phyloP scores from a whole-genome alignment of 2,888 invertebrate genomes.

The Diogma glabrata region DNA sequence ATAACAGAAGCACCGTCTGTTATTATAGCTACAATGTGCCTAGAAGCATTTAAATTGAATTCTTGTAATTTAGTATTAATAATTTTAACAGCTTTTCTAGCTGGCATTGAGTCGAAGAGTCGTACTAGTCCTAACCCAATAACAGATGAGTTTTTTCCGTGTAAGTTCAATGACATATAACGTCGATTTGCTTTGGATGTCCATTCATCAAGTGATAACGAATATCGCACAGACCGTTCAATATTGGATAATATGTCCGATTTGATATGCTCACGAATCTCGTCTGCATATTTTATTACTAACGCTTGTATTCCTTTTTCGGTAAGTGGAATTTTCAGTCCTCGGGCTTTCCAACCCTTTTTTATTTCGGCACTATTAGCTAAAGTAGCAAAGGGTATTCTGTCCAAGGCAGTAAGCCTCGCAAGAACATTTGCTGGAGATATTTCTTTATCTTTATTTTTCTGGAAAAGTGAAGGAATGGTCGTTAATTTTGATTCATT shows the following conservation, averaged over 20 bases:
- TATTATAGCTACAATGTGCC: slow-evolving; percentile 18
- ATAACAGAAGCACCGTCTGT: slow-evolving; percentile 17
- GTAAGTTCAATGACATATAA: background rate
- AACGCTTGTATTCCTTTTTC: background rate
- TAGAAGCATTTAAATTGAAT: slow-evolving; percentile 6
- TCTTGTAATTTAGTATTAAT: slow-evolving; percentile 14
- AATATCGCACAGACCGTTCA: background rate
- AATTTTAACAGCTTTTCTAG: background rate
- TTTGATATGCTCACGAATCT: background rate
- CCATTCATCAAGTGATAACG: background rate
- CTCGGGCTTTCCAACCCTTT: background rate
- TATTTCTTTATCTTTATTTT: too few relatives aligned
- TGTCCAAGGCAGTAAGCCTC: background rate
- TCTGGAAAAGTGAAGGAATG: too few relatives aligned
- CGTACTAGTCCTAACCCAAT: background rate
- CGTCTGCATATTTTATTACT: background rate
- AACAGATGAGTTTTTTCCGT: background rate
- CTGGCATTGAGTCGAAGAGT: background rate
- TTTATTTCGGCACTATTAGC: background rate
- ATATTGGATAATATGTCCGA: background rate
- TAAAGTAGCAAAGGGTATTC: background rate
- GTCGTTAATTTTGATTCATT: too few relatives aligned
- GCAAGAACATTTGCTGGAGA: background rate
- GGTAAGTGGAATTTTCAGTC: background rate
- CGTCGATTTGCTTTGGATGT: background rate